phyloP scores from a whole-genome alignment of 2,113 vertebrate genomes.

The Crotalus viridis region DNA sequence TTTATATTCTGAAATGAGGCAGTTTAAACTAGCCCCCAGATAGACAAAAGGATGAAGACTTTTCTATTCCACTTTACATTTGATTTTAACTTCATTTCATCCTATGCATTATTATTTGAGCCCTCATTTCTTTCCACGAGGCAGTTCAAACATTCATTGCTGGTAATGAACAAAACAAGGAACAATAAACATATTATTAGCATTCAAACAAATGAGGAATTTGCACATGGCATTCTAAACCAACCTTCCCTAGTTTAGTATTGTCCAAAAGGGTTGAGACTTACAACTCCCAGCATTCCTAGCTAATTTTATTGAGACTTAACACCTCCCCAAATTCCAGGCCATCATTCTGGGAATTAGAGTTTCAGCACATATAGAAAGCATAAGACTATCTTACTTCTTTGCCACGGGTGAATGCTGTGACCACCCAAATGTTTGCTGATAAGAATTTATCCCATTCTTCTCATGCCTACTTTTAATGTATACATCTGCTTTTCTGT shows the following conservation, averaged over 20 bases:
- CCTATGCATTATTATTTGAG: neutral
- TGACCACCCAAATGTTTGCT: conserved; percentile 9
- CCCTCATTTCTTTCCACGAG: neutral
- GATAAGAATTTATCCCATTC: conserved; percentile 2
- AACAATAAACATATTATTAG: neutral
- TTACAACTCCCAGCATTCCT: neutral
- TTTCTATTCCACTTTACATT: neutral
- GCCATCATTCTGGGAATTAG: neutral
- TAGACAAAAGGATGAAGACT: neutral
- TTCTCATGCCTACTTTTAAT: neutral
- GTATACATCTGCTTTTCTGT: neutral
- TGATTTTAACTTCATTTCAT: neutral
- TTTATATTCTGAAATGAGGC: neutral
- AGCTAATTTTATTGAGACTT: neutral
- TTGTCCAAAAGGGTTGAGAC: neutral
- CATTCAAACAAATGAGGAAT: neutral
- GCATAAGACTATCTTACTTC: neutral
- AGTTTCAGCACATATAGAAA: neutral
- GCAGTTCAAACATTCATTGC: neutral
- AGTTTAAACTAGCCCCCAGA: neutral
- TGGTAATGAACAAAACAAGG: neutral
- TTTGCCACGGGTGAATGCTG: neutral
- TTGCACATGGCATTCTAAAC: neutral
- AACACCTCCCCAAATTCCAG: neutral
- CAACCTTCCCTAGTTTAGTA: neutral